A percentile compares a stretch with the other conserved stretches of the same genome.
Conservation (phyloP, 2,113 vertebrate species). For the Protomyctophum bolini region DNA sequence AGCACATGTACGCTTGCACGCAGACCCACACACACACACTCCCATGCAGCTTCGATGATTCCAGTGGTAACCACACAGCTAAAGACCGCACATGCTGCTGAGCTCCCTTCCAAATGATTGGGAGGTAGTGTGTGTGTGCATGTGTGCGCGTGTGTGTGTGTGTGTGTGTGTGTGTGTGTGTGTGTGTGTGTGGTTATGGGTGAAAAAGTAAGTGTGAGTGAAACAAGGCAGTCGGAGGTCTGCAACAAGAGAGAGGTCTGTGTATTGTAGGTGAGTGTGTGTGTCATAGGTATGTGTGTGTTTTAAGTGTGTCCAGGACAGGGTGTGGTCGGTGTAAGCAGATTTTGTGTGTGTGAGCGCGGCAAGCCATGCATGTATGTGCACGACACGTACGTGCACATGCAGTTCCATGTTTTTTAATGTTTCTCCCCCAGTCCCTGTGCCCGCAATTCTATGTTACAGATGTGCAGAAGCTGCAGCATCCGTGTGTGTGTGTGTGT, state of each 20-base stretch:
- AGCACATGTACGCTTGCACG: background rate
- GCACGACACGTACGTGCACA: too few species aligned
- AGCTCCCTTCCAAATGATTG: background rate
- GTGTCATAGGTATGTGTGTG: background rate
- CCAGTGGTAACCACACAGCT: slow-evolving; percentile 2
- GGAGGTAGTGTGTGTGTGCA: background rate
- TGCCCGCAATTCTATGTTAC: too few species aligned
- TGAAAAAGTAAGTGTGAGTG: slow-evolving; percentile 44
- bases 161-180: slow-evolving; percentile 4
- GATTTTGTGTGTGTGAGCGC: slow-evolving; percentile 34
- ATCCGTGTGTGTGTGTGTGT: slow-evolving; percentile 10
- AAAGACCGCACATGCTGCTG: slow-evolving; percentile 9
- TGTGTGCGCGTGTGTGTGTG: background rate
- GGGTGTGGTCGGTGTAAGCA: slow-evolving; percentile 25
- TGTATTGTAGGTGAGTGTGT: slow-evolving; percentile 1
- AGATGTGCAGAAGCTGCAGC: background rate
- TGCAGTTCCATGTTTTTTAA: too few species aligned
- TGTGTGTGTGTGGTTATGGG: background rate
- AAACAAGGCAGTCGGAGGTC: slow-evolving; percentile 35
- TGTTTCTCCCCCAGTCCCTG: too few species aligned
- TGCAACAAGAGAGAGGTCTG: slow-evolving; percentile 46
- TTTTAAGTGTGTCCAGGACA: slow-evolving; percentile 28
- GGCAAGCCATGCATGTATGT: too few species aligned
- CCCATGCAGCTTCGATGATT: background rate
- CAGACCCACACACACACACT: background rate